Conservation (phyloP, 2,888 invertebrate species). For the Morpho achilles region DNA sequence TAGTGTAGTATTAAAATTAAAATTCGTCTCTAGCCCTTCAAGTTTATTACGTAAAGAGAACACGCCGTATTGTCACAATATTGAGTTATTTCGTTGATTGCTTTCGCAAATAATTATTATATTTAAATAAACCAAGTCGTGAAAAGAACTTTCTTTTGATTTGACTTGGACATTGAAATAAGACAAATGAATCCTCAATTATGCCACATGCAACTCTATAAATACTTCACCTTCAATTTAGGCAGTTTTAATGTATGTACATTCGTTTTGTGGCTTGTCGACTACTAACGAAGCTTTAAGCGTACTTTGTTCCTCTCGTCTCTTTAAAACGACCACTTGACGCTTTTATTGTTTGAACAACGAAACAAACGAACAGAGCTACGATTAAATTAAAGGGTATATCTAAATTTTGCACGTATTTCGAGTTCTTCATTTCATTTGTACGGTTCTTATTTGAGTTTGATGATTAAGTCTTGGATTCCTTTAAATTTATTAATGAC, state of each 20-base stretch:
- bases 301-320: constrained; percentile 55
- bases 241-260: constrained; percentile 74
- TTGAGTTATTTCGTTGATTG: too few species aligned
- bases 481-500: too few species aligned
- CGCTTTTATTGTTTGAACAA: constrained; percentile 65
- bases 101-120: too few species aligned
- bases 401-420: constrained; percentile 37
- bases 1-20: too few species aligned
- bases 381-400: constrained; percentile 47
- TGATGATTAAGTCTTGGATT: background rate
- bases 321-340: constrained; percentile 53
- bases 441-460: constrained; percentile 29
- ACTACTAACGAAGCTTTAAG: constrained; percentile 60
- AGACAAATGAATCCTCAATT: too few species aligned
- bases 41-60: too few species aligned
- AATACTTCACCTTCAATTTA: constrained; percentile 60
- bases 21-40: too few species aligned
- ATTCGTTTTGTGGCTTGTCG: constrained; percentile 52
- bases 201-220: constrained; percentile 33
- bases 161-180: too few species aligned
- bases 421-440: constrained; percentile 30
- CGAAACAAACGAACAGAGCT: constrained; percentile 58
- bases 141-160: too few species aligned
- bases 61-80: too few species aligned
- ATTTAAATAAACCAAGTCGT: too few species aligned